Percentiles rank a stretch among this genome's conserved stretches.
phyloP scores from a whole-genome alignment of 37 sponge, comb jelly and placozoan species.

The Axinella damicornis region DNA sequence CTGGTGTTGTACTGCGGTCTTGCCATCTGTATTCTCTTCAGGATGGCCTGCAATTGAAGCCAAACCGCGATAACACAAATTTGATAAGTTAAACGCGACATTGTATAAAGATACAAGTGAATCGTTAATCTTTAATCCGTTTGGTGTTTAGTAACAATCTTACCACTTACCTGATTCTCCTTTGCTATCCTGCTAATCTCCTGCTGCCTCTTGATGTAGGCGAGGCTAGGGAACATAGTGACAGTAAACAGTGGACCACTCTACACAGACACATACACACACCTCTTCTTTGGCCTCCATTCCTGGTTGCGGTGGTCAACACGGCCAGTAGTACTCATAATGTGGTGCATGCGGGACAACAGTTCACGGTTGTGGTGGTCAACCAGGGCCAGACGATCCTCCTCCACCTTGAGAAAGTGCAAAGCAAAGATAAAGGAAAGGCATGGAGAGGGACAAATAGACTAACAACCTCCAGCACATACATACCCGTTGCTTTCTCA shows the following conservation, averaged over 20 bases:
- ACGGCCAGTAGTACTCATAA: slow-evolving; percentile 82
- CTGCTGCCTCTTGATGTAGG: slow-evolving; percentile 47
- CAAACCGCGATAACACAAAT: too few relatives aligned
- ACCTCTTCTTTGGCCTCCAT: slow-evolving; percentile 77
- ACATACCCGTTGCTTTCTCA: slow-evolving; percentile 61
- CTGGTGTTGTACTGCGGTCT: slow-evolving; percentile 65
- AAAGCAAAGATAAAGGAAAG: not conserved
- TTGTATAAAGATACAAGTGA: too few relatives aligned
- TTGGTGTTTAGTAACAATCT: not conserved
- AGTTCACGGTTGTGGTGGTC: slow-evolving; percentile 74
- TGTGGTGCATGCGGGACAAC: slow-evolving; percentile 71
- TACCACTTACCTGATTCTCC: slow-evolving; percentile 54
- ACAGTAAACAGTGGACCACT: too few relatives aligned
- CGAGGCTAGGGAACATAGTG: slow-evolving; percentile 37
- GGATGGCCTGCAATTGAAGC: slow-evolving; percentile 32
- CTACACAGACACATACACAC: not conserved
- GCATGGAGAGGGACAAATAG: too few relatives aligned
- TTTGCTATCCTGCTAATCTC: slow-evolving; percentile 41
- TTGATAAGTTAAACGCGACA: too few relatives aligned
- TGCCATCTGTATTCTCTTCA: slow-evolving; percentile 55
- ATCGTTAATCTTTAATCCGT: too few relatives aligned
- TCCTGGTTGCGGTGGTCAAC: slow-evolving; percentile 81
- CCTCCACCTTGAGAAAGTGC: slow-evolving; percentile 39
- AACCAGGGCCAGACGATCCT: slow-evolving; percentile 56
- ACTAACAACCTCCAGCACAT: not conserved